phyloP scores from a whole-genome alignment of 2,113 vertebrate species.

The Oreochromis spilurus region DNA sequence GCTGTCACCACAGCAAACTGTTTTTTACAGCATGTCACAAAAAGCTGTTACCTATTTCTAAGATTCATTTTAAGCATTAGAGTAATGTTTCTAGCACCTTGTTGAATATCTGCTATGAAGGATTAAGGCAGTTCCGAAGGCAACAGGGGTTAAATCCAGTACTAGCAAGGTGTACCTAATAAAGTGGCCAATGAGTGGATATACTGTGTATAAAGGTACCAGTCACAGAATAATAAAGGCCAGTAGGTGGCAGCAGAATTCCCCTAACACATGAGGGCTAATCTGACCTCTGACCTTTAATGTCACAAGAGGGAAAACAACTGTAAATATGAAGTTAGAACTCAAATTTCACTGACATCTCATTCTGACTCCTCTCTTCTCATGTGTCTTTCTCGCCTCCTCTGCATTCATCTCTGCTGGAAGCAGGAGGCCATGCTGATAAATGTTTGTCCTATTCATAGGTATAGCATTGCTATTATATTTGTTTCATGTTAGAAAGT shows the following conservation, averaged over 20 bases:
- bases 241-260: accelerated
- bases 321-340: neutral
- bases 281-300: neutral
- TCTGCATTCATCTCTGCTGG: too few species aligned
- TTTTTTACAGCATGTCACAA: too few species aligned
- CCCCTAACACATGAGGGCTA: accelerated
- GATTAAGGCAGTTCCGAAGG: neutral
- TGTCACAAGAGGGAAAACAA: accelerated
- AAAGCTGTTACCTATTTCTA: accelerated
- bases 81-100: accelerated
- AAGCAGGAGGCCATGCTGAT: too few species aligned
- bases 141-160: neutral
- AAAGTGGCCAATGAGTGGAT: accelerated
- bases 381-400: accelerated
- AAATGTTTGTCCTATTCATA: too few species aligned
- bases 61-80: neutral
- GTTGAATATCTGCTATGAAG: accelerated
- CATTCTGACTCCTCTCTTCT: neutral
- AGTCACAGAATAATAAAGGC: neutral
- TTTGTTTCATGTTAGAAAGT: too few species aligned
- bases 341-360: neutral
- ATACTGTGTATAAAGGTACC: neutral
- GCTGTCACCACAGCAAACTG: too few species aligned
- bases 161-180: neutral
- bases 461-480: too few species aligned